phyloP scores from a whole-genome alignment of 2,113 vertebrate species.

The Caretta caretta region DNA sequence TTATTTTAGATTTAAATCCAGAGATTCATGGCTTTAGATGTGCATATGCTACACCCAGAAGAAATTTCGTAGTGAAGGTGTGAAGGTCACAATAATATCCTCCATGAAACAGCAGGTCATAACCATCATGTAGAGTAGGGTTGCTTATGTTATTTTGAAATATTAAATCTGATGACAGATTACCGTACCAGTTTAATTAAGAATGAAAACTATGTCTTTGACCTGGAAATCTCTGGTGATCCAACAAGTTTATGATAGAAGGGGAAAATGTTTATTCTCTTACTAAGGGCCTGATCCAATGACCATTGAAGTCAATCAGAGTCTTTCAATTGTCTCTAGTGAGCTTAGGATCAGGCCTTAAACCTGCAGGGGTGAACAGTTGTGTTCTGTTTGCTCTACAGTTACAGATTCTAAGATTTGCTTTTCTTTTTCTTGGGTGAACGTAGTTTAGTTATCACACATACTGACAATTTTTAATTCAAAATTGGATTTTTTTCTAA shows the following conservation, averaged over 20 bases:
- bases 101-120: conserved; percentile 4
- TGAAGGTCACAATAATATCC: not conserved
- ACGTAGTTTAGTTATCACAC: too few species aligned
- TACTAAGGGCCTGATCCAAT: not conserved
- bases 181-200: not conserved
- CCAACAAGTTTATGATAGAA: not conserved
- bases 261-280: not conserved
- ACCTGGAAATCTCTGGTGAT: not conserved
- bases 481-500: too few species aligned
- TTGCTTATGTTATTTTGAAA: not conserved
- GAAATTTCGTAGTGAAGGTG: conserved; percentile 7
- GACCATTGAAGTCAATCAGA: not conserved
- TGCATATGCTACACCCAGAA: not conserved
- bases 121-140: not conserved
- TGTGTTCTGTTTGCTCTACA: not conserved
- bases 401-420: not conserved
- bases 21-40: not conserved
- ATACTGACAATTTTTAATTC: too few species aligned
- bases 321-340: not conserved
- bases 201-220: not conserved
- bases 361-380: not conserved
- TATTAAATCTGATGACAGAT: not conserved
- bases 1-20: not conserved
- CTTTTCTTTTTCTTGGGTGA: not conserved
- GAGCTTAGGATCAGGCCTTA: not conserved